Evolutionary conservation across 2,113 vertebrate species (phyloP).

Genomic region (Nettapus auritus): DNA sequence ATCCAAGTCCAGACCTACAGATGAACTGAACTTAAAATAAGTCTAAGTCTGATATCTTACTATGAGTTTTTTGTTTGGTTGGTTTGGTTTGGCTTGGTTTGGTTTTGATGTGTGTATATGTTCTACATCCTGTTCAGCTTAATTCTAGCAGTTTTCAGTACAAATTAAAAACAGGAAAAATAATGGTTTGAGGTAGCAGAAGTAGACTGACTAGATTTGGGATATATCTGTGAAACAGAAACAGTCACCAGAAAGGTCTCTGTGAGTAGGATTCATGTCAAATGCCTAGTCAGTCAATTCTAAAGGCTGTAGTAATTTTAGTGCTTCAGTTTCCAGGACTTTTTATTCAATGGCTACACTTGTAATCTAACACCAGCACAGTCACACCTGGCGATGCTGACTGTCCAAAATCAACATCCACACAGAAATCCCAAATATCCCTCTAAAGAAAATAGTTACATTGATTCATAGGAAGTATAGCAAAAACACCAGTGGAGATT

Average conservation of each 20-base stretch:
- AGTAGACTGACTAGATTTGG: neutral
- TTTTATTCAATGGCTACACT: neutral
- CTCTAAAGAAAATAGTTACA: neutral
- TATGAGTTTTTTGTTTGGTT: neutral
- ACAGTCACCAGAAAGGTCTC: neutral
- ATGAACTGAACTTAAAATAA: neutral
- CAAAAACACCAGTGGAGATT: neutral
- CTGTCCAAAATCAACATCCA: neutral
- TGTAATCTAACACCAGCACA: neutral
- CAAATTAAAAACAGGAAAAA: neutral
- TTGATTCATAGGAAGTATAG: neutral
- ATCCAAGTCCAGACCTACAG: neutral
- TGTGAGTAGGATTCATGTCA: neutral
- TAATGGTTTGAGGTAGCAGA: neutral
- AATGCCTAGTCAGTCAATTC: neutral
- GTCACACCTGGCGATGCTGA: neutral
- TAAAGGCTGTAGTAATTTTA: neutral
- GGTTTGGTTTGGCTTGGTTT: no score
- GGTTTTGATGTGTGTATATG: neutral
- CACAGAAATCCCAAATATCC: neutral
- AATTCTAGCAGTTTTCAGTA: neutral
- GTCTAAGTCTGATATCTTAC: neutral
- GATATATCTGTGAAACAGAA: neutral
- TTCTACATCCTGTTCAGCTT: neutral
- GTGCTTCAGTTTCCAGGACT: neutral